These are phyloP conservation scores for Cheilinus undulatus DNA, from an alignment of 2,113 vertebrate species.

Conservation along the genomic window DNA sequence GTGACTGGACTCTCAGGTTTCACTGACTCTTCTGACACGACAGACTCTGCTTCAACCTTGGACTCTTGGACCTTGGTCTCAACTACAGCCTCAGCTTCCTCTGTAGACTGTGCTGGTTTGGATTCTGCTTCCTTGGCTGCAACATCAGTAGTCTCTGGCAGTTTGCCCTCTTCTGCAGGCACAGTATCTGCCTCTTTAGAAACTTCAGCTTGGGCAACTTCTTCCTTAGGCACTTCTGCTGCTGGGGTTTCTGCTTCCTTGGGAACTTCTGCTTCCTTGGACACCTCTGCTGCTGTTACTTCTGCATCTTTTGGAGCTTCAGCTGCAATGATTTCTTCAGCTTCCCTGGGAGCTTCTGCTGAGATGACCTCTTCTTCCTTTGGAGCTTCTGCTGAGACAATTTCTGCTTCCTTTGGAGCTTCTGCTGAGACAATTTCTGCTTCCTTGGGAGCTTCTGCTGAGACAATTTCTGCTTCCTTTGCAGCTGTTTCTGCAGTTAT, in stretches of 20 bases:
- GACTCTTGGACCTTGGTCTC: slow-evolving; percentile 1
- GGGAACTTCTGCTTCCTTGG: not conserved
- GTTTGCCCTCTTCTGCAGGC: not conserved
- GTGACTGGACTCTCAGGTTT: slow-evolving; percentile 6
- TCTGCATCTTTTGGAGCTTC: not conserved
- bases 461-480: not conserved
- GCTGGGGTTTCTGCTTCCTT: not conserved
- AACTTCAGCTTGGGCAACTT: not conserved
- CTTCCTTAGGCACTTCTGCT: too few relatives aligned
- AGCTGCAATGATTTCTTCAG: not conserved
- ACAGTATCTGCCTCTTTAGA: not conserved
- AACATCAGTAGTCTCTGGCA: not conserved
- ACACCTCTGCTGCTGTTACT: not conserved
- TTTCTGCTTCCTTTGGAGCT: not conserved
- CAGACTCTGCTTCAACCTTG: slow-evolving; percentile 11
- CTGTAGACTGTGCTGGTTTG: not conserved
- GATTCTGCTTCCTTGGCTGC: slow-evolving; percentile 1
- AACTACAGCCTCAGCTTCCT: not conserved
- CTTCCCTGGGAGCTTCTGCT: not conserved
- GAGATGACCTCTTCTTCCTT: not conserved
- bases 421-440: not conserved
- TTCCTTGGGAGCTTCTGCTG: not conserved
- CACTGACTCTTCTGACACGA: not conserved
- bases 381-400: not conserved
- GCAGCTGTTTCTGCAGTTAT: not conserved